Evolutionary conservation across 35 echinoderm and acorn worm genomes (phyloP).

Genomic region (Eucidaris tribuloides): DNA sequence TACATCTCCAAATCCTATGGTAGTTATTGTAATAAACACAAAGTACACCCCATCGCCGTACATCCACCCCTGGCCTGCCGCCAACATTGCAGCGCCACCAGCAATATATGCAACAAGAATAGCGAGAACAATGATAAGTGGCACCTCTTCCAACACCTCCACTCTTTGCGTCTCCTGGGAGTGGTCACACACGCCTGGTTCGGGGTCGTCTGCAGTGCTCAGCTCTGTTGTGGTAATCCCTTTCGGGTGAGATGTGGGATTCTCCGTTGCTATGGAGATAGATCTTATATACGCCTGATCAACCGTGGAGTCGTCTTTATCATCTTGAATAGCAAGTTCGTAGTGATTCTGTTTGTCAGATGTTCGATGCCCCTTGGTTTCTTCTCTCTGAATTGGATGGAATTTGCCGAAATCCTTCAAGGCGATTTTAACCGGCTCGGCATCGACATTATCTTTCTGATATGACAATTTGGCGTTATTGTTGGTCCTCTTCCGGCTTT

Average conservation of each 20-base stretch:
- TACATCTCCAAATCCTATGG: not conserved
- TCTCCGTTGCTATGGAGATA: slow-evolving; percentile 10
- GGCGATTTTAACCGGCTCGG: too few species aligned
- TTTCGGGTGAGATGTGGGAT: not conserved
- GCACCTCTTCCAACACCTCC: not conserved
- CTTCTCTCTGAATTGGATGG: not conserved
- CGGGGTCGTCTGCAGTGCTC: too few species aligned
- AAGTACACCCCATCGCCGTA: not conserved
- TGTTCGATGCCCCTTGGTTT: not conserved
- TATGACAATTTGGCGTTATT: too few species aligned
- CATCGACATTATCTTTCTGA: too few species aligned
- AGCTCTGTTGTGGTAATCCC: not conserved
- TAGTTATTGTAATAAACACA: not conserved
- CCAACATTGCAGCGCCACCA: not conserved
- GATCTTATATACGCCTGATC: not conserved
- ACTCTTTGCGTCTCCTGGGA: not conserved
- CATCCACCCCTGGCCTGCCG: not conserved
- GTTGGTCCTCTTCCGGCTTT: too few species aligned
- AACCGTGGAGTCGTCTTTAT: not conserved
- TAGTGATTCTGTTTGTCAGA: too few species aligned
- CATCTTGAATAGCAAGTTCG: too few species aligned
- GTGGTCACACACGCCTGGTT: not conserved
- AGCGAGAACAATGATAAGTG: not conserved
- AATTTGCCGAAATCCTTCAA: not conserved
- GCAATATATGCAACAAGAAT: not conserved